Evolutionary conservation across 2,888 invertebrate genomes (phyloP).

Genomic region (Microplitis deprimator): DNA sequence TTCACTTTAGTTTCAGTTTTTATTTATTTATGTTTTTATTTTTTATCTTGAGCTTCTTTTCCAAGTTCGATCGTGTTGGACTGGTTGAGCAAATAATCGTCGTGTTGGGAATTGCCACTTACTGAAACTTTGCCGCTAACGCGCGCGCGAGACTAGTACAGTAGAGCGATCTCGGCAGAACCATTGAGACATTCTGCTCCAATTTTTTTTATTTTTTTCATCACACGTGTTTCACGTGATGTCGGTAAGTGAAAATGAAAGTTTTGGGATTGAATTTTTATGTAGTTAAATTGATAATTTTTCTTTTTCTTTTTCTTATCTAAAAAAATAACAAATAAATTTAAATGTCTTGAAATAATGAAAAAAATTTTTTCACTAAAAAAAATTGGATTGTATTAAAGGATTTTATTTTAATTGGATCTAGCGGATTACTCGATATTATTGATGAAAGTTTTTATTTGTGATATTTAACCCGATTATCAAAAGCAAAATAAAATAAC

Average conservation of each 20-base stretch:
- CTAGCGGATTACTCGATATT: background rate
- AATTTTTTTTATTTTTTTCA: constrained; percentile 10
- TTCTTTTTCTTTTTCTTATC: background rate
- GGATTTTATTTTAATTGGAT: background rate
- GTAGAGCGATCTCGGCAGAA: constrained; percentile 26
- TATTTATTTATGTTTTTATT: constrained; percentile 7
- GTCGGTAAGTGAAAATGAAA: constrained; percentile 8
- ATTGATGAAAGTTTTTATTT: background rate
- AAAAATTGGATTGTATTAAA: background rate
- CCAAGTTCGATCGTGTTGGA: constrained; percentile 33
- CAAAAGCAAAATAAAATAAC: constrained; percentile 3
- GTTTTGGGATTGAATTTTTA: background rate
- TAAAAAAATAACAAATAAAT: background rate
- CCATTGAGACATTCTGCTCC: background rate
- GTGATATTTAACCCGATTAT: background rate
- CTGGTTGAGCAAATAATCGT: constrained; percentile 58
- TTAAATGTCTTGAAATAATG: background rate
- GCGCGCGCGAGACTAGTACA: constrained; percentile 35
- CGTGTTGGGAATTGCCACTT: constrained; percentile 58
- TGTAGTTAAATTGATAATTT: background rate
- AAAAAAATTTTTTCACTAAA: background rate
- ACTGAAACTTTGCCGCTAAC: constrained; percentile 58
- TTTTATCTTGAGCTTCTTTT: background rate
- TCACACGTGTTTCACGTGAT: background rate
- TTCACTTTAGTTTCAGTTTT: constrained; percentile 5